phyloP scores from a whole-genome alignment of 1,140 invertebrate genomes.

The Ips nitidus region DNA sequence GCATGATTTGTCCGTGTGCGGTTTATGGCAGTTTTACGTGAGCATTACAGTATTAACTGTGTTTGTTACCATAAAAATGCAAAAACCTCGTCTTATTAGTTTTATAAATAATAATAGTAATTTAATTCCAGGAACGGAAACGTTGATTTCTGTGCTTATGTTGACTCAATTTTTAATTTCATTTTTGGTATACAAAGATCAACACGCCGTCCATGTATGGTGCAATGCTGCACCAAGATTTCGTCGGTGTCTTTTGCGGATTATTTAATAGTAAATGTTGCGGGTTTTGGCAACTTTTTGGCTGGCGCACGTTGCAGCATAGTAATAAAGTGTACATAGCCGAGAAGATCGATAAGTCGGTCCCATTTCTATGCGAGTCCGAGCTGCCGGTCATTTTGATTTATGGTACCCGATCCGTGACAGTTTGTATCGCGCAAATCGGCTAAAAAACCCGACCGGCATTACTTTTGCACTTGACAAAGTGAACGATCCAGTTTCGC shows the following conservation, averaged over 20 bases:
- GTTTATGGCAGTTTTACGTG: too few relatives aligned
- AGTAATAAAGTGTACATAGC: neutral
- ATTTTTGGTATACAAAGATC: too few relatives aligned
- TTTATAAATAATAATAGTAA: too few relatives aligned
- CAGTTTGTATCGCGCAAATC: slow-evolving; percentile 22
- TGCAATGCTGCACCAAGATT: slow-evolving; percentile 17
- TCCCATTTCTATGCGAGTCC: neutral
- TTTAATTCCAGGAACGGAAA: too few relatives aligned
- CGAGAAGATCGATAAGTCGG: neutral
- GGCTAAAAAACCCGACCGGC: slow-evolving; percentile 17
- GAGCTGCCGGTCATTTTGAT: slow-evolving; percentile 11
- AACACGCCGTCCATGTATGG: neutral
- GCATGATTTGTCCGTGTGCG: too few relatives aligned
- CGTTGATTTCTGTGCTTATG: too few relatives aligned
- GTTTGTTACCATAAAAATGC: too few relatives aligned
- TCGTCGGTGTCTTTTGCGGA: slow-evolving; percentile 1
- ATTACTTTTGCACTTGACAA: slow-evolving; percentile 26
- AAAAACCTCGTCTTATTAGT: too few relatives aligned
- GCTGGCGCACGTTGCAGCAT: slow-evolving; percentile 4
- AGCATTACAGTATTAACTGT: too few relatives aligned
- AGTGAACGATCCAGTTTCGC: slow-evolving; percentile 21
- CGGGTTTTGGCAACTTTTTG: slow-evolving; percentile 21
- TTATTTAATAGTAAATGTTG: slow-evolving; percentile 27
- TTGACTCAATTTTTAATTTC: too few relatives aligned
- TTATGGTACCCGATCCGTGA: slow-evolving; percentile 12